These are phyloP conservation scores for Lochmaea crataegi DNA, from an alignment of 2,888 invertebrate species.

Conservation along the genomic window DNA sequence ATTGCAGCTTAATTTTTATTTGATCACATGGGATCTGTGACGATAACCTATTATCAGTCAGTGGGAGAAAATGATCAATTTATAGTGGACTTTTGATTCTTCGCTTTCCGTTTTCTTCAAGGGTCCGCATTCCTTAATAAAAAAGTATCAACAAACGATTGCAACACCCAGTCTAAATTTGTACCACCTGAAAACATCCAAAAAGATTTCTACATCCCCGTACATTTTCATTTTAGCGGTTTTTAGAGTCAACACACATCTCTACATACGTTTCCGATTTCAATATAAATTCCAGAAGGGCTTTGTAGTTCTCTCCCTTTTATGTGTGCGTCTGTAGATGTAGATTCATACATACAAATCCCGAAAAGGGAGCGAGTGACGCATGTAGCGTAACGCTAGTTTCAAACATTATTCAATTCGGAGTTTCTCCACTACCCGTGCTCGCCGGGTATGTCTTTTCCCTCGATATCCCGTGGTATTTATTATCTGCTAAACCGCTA, in stretches of 20 bases:
- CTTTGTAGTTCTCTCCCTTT: slow-evolving; percentile 30
- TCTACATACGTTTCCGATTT: slow-evolving; percentile 35
- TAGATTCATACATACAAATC: slow-evolving; percentile 6
- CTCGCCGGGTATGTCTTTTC: slow-evolving; percentile 12
- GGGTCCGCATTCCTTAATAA: neutral
- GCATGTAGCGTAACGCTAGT: slow-evolving; percentile 9
- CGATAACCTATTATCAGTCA: no score
- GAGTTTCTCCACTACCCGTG: neutral
- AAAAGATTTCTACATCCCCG: no score
- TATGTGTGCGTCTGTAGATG: neutral
- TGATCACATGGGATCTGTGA: no score
- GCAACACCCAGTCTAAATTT: no score
- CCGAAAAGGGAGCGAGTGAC: slow-evolving; percentile 7
- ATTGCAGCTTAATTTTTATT: no score
- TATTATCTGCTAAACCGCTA: slow-evolving; percentile 18
- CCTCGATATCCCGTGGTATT: slow-evolving; percentile 4
- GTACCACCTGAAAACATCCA: no score
- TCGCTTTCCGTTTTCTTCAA: no score
- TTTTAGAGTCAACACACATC: slow-evolving; percentile 17
- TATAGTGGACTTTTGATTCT: neutral
- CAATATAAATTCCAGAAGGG: slow-evolving; percentile 41
- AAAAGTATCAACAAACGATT: neutral
- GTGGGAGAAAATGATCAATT: no score
- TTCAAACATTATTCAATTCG: slow-evolving; percentile 8
- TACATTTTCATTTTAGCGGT: slow-evolving; percentile 11